phyloP scores from a whole-genome alignment of 2,888 invertebrate genomes.

The Coelopa pilipes region DNA sequence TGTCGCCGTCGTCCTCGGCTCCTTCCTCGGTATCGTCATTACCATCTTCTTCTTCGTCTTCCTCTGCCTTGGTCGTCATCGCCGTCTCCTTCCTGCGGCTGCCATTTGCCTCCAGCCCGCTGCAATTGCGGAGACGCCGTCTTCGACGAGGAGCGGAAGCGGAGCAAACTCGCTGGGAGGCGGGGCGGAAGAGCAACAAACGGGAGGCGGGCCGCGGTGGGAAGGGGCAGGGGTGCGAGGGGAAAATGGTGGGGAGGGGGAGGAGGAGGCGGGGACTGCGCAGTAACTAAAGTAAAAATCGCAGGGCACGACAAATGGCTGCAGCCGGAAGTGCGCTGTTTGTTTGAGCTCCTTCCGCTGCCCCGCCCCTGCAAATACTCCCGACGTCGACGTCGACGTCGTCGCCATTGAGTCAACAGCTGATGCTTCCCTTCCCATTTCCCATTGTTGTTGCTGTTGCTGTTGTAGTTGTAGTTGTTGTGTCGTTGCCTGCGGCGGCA shows the following conservation, averaged over 20 bases:
- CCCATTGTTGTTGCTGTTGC: neutral
- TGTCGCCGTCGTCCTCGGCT: too few species aligned
- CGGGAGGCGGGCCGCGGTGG: neutral
- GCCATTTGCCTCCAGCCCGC: too few species aligned
- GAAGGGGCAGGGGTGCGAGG: neutral
- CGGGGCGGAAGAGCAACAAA: neutral
- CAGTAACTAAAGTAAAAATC: too few species aligned
- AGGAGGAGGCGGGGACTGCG: neutral
- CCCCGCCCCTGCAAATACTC: too few species aligned
- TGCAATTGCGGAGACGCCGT: too few species aligned
- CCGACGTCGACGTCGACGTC: neutral
- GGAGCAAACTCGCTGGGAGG: too few species aligned
- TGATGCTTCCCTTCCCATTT: neutral
- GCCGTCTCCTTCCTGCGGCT: too few species aligned
- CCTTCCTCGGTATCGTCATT: too few species aligned
- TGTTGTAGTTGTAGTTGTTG: neutral
- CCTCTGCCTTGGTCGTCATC: too few species aligned
- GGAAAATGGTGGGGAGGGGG: neutral
- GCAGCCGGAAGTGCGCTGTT: constrained; percentile 28
- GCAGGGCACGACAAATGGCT: constrained; percentile 25
- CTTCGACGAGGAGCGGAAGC: too few species aligned
- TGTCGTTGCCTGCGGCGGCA: neutral
- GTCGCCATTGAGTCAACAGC: constrained; percentile 14
- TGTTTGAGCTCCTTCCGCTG: constrained; percentile 9
- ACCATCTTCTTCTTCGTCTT: too few species aligned